Evolutionary conservation across 2,888 invertebrate genomes (phyloP).

Genomic region (Erpobdella octoculata): DNA sequence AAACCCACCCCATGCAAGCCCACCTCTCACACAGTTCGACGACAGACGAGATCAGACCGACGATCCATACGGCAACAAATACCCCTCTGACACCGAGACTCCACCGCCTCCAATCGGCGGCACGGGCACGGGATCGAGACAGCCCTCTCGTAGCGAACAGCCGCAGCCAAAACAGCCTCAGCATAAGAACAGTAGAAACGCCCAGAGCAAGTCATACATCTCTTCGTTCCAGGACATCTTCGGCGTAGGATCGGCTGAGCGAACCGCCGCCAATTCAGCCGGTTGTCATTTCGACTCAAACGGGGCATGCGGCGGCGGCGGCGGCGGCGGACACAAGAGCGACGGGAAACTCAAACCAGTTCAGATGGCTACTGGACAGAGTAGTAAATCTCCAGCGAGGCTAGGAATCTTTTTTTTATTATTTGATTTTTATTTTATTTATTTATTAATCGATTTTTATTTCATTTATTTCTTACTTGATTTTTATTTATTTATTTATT

Average conservation of each 20-base stretch:
- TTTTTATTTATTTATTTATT: not conserved
- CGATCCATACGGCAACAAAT: not conserved
- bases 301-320: not conserved
- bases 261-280: not conserved
- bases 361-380: not conserved
- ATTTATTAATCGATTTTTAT: not conserved
- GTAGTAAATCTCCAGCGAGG: not conserved
- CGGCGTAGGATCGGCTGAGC: not conserved
- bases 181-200: not conserved
- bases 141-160: not conserved
- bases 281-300: no score
- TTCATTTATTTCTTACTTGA: not conserved
- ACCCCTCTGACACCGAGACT: not conserved
- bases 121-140: not conserved
- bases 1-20: not conserved
- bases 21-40: not conserved
- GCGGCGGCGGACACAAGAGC: not conserved
- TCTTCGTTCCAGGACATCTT: not conserved
- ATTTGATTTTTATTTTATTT: not conserved
- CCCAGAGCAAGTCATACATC: not conserved
- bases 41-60: not conserved
- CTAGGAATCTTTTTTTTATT: not conserved
- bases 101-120: not conserved
- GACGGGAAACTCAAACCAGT: not conserved
- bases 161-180: not conserved